These are phyloP conservation scores for Caerostris darwini DNA, from an alignment of 1,140 invertebrate genomes.

Conservation along the genomic window DNA sequence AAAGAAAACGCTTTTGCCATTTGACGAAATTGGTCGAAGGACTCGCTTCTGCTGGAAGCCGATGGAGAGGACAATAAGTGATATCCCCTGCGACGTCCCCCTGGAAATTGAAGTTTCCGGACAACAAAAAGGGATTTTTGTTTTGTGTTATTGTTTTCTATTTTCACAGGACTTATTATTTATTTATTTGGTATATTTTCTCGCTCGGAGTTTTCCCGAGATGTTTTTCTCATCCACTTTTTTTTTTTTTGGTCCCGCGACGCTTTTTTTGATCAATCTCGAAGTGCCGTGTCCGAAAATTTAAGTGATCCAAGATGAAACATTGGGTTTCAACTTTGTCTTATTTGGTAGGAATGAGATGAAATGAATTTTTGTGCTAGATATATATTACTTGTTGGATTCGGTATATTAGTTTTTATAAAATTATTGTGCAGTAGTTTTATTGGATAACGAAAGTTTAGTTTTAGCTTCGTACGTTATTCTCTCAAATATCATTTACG, in stretches of 20 bases:
- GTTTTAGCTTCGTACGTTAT: no score
- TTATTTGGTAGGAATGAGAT: no score
- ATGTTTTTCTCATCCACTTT: slow-evolving; percentile 8
- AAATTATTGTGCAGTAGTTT: no score
- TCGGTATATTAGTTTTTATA: not conserved
- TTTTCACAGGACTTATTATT: not conserved
- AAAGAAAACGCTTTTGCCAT: slow-evolving; percentile 45
- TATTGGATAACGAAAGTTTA: no score
- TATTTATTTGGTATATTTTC: slow-evolving; percentile 55
- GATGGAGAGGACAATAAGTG: slow-evolving; percentile 68
- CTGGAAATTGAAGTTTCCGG: slow-evolving; percentile 63
- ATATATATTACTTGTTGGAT: not conserved
- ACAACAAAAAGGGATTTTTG: slow-evolving; percentile 61
- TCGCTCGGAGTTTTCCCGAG: not conserved
- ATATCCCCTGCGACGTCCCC: slow-evolving; percentile 53
- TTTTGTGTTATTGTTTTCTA: not conserved
- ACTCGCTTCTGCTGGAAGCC: not conserved
- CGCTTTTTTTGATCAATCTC: slow-evolving; percentile 35
- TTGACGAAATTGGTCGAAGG: slow-evolving; percentile 67
- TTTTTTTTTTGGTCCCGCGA: not conserved
- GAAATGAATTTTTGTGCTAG: not conserved
- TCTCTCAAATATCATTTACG: no score
- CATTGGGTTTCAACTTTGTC: not conserved
- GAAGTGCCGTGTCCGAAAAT: slow-evolving; percentile 29
- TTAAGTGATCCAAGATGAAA: not conserved